Evolutionary conservation across 2,113 vertebrate genomes (phyloP).

Genomic region (Acrocephalus kingi): DNA sequence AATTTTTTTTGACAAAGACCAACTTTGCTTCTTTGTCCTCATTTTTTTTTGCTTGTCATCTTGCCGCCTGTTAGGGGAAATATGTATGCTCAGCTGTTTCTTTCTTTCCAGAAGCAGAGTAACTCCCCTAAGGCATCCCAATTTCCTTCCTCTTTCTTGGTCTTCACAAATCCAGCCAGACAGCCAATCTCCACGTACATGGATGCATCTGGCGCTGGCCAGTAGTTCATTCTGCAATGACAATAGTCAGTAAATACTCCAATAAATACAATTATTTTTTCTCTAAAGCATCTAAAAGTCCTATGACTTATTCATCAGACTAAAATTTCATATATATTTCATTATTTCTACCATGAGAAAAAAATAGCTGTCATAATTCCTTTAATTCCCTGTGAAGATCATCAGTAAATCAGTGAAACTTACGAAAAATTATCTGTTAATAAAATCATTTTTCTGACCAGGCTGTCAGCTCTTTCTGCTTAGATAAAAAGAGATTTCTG

Average conservation of each 20-base stretch:
- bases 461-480: background rate
- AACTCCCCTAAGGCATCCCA: background rate
- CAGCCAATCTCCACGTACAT: background rate
- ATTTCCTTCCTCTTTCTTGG: background rate
- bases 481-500: background rate
- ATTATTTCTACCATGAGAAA: background rate
- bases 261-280: background rate
- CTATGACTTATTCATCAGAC: background rate
- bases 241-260: background rate
- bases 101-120: background rate
- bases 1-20: background rate
- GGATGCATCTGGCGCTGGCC: background rate
- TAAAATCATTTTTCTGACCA: background rate
- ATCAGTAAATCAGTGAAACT: background rate
- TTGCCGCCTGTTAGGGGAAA: background rate
- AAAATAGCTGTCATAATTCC: background rate
- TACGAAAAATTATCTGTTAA: background rate
- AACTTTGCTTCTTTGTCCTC: background rate
- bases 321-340: background rate
- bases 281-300: background rate
- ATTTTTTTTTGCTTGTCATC: background rate
- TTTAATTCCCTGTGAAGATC: background rate
- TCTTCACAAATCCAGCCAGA: background rate
- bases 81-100: background rate
- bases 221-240: background rate